Evolutionary conservation across 2,113 vertebrate genomes (phyloP), one percentile per base, ranked within the genome.

Genomic region (Plecturocebus donacophilus): DNA sequence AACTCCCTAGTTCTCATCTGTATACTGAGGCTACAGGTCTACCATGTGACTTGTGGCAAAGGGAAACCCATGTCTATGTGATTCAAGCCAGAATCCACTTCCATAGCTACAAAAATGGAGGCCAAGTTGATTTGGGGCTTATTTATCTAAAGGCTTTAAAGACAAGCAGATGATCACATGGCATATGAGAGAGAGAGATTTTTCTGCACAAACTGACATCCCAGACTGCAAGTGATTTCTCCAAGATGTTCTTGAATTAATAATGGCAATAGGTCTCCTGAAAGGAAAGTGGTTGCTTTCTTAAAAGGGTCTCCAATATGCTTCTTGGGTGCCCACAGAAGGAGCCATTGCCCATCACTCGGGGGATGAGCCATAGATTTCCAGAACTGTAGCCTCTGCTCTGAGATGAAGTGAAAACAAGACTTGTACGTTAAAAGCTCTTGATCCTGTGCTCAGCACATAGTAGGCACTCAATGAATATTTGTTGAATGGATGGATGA

Each of bases 201-300:
- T 20, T 79, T 16, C 49, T 80, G 81, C 61, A n/a, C 10, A 20
- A 9, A 27, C 35, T 12, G 13, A 66, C 13, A 30, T 58, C 52
- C 25, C 38, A 56, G 25, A 35, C 9, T 17, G 38, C 40, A 23
- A 3, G 1, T 70, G 64, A 35, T 52, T 81, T 79, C 45, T 86
- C 87, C 8, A 35, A 73, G 32, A 52, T 1, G 20, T 27, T 95
- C 82, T 77, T 93, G 93, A 95, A 86, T 93, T 90, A 94, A 85
- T 93, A 85, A 93, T 71, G 49, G 4, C 52, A 25, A 9, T 4
- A 4, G n/a, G 10, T 86, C 49, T 84, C 45, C 32, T 2, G 6
- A 75, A 58, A 84, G 79, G 32, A 77, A 84, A 66, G 61, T 0
- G 0, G 16, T 16, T 71, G 75, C 84, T 87, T 87, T 73, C 61